phyloP scores from a whole-genome alignment of 2,113 vertebrate genomes.

The Malurus cyaneus region DNA sequence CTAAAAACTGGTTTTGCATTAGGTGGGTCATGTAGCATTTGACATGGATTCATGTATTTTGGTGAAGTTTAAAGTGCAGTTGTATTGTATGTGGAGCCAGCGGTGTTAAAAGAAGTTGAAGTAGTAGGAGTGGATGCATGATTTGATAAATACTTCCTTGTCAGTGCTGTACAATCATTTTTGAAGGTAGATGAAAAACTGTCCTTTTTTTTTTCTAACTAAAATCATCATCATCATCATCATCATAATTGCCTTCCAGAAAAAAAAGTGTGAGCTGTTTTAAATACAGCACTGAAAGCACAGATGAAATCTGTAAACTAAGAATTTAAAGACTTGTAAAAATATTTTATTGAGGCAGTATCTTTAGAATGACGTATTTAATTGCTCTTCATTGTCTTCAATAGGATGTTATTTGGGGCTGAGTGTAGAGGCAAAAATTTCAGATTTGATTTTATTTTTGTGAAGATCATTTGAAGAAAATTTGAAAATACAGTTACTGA shows the following conservation, averaged over 20 bases:
- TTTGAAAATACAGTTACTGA: not conserved
- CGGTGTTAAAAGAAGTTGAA: not conserved
- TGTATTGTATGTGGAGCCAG: not conserved
- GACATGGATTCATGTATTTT: not conserved
- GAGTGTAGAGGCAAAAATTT: not conserved
- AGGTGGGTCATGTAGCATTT: not conserved
- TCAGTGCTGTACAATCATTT: not conserved
- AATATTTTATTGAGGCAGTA: not conserved
- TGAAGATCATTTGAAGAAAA: not conserved
- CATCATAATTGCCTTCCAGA: not conserved
- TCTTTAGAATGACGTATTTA: not conserved
- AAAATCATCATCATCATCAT: not conserved
- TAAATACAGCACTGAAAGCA: not conserved
- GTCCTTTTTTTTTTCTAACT: not conserved
- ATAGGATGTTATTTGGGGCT: not conserved
- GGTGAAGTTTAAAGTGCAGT: not conserved
- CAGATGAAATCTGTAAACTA: not conserved
- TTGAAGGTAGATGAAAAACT: not conserved
- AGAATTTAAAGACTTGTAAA: not conserved
- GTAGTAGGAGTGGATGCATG: not conserved
- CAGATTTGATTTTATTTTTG: not conserved
- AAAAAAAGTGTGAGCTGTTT: not conserved
- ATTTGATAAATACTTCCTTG: not conserved
- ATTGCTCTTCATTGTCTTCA: not conserved
- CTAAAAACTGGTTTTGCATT: not conserved